Evolutionary conservation across 35 echinoderm and acorn worm genomes (phyloP).

Genomic region (Eucidaris tribuloides): DNA sequence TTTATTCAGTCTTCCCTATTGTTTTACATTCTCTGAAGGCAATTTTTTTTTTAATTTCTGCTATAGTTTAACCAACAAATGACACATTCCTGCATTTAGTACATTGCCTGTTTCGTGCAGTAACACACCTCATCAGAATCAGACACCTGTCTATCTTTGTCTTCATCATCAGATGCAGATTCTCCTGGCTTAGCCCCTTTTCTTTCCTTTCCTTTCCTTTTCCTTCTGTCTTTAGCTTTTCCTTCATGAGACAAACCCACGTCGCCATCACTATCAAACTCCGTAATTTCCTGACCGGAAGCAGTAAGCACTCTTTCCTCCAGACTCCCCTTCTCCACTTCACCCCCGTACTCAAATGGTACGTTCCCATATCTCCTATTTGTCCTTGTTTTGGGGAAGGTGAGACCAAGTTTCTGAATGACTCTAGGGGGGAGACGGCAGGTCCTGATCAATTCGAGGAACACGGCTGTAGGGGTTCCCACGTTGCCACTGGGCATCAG

Average conservation of each 20-base stretch:
- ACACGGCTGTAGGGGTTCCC: slow-evolving; percentile 84
- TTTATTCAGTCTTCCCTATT: too few relatives aligned
- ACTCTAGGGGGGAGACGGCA: slow-evolving; percentile 77
- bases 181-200: background rate
- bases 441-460: slow-evolving; percentile 60
- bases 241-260: background rate
- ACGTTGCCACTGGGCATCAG: slow-evolving; percentile 96
- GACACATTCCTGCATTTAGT: too few relatives aligned
- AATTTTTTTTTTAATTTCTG: too few relatives aligned
- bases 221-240: background rate
- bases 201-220: slow-evolving; percentile 1
- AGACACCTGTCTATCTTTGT: background rate
- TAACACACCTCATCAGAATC: slow-evolving; percentile 37
- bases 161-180: slow-evolving; percentile 9
- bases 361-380: slow-evolving; percentile 95
- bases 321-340: background rate
- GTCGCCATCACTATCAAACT: background rate
- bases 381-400: slow-evolving; percentile 68
- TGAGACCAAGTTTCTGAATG: slow-evolving; percentile 80
- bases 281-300: slow-evolving; percentile 59
- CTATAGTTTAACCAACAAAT: too few relatives aligned
- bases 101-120: too few relatives aligned
- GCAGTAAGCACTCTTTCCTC: slow-evolving; percentile 51
- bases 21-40: too few relatives aligned
- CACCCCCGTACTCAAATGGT: slow-evolving; percentile 71